Evolutionary conservation across 2,113 vertebrate species (phyloP).

Genomic region (Trematomus loennbergii): DNA sequence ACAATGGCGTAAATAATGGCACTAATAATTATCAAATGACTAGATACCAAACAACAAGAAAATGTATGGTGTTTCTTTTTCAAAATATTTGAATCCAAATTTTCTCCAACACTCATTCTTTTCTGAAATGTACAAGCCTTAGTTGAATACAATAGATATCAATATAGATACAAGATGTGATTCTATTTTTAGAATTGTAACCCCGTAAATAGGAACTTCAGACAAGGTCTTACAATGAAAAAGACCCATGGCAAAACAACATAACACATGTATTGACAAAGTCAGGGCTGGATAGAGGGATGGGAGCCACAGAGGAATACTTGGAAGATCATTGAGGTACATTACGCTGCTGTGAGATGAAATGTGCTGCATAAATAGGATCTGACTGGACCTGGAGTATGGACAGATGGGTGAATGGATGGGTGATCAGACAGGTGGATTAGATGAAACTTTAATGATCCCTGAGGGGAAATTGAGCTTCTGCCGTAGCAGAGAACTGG

Average conservation of each 20-base stretch:
- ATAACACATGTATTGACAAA: not conserved
- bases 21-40: too few species aligned
- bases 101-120: too few species aligned
- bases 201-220: not conserved
- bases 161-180: not conserved
- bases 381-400: slow-evolving; percentile 32
- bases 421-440: slow-evolving; percentile 58
- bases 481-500: slow-evolving; percentile 29
- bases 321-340: not conserved
- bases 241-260: not conserved
- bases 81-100: too few species aligned
- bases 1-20: too few species aligned
- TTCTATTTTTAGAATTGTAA: not conserved
- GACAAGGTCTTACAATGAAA: not conserved
- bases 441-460: slow-evolving; percentile 66
- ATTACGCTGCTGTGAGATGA: slow-evolving; percentile 30
- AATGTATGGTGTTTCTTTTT: too few species aligned
- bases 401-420: slow-evolving; percentile 55
- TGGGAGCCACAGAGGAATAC: not conserved
- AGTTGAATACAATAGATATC: too few species aligned
- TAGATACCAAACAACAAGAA: too few species aligned
- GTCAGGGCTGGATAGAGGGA: not conserved
- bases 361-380: slow-evolving; percentile 22
- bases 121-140: too few species aligned
- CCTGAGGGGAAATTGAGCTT: slow-evolving; percentile 44